Conservation (phyloP, 2,113 vertebrate species). For the Xiphophorus couchianus region DNA sequence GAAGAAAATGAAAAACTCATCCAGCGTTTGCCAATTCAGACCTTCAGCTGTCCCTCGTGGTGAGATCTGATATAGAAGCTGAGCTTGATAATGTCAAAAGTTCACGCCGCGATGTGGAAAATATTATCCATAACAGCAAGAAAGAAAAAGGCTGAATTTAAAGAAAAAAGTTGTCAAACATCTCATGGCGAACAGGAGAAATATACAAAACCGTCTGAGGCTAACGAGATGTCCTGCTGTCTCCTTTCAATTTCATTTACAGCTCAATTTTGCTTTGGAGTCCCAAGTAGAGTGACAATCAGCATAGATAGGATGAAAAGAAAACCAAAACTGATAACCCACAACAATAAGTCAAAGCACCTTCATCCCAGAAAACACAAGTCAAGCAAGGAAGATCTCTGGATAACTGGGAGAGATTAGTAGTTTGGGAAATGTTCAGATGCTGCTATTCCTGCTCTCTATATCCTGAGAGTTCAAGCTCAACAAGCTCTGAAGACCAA, state of each 20-base stretch:
- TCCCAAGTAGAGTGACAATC: too few species aligned
- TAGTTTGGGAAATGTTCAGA: neutral
- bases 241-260: slow-evolving; percentile 8
- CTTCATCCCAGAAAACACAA: neutral
- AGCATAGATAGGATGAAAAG: neutral
- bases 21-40: slow-evolving; percentile 7
- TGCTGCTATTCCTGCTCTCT: too few species aligned
- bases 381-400: neutral
- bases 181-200: neutral
- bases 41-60: slow-evolving; percentile 22
- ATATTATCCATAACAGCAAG: neutral
- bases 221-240: neutral
- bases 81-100: neutral
- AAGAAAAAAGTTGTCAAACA: neutral
- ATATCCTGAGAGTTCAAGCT: too few species aligned
- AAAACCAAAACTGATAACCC: neutral
- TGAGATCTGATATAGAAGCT: slow-evolving; percentile 21
- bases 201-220: neutral
- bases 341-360: neutral
- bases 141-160: neutral
- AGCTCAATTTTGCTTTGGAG: neutral
- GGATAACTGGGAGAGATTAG: too few species aligned
- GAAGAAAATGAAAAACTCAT: slow-evolving; percentile 42
- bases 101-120: neutral
- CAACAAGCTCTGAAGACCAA: too few species aligned